A percentile compares a stretch with the other conserved stretches of the same genome.
Evolutionary conservation across 2,113 vertebrate genomes (phyloP).

Genomic region (Epinephelus fuscoguttatus): DNA sequence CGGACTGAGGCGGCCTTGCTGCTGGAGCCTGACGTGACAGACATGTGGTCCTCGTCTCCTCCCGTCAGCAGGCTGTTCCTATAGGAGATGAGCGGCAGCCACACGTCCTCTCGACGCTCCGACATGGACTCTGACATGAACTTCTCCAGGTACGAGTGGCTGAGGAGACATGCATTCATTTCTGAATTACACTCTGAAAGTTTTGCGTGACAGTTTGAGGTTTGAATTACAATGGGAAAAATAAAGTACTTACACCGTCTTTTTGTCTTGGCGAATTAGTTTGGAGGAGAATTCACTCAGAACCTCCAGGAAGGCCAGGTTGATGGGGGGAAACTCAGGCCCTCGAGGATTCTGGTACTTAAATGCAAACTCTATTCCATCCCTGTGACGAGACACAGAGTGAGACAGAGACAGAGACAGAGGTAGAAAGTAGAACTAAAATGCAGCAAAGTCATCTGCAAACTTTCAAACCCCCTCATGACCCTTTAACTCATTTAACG

Average conservation of each 20-base stretch:
- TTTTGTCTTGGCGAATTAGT: conserved; percentile 97
- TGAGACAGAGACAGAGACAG: neutral
- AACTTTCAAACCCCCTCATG: neutral
- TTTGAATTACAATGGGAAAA: neutral
- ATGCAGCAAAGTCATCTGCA: neutral
- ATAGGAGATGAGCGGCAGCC: conserved; percentile 98
- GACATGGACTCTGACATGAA: conserved; percentile 98
- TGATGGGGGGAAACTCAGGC: conserved; percentile 94
- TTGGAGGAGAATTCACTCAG: conserved; percentile 99
- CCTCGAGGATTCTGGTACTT: conserved; percentile 98
- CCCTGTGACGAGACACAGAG: conserved; percentile 80
- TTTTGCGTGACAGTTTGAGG: neutral
- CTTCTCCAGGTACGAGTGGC: conserved; percentile 97
- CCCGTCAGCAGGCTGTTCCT: conserved; percentile 97
- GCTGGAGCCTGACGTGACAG: conserved; percentile 96
- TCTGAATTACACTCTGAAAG: neutral
- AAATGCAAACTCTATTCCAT: conserved; percentile 99
- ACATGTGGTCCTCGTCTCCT: conserved; percentile 95
- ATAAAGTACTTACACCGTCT: conserved; percentile 94
- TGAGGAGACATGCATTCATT: conserved; percentile 60
- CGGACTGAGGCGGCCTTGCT: conserved; percentile 96
- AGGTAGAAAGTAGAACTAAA: neutral
- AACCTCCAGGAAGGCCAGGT: conserved; percentile 97
- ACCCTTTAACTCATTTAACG: neutral
- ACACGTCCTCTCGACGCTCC: conserved; percentile 97